Percentiles rank a stretch among this genome's conserved stretches.
Evolutionary conservation across 92 coral and sea anemone species (phyloP).

Genomic region (Phenganax stokvisi): DNA sequence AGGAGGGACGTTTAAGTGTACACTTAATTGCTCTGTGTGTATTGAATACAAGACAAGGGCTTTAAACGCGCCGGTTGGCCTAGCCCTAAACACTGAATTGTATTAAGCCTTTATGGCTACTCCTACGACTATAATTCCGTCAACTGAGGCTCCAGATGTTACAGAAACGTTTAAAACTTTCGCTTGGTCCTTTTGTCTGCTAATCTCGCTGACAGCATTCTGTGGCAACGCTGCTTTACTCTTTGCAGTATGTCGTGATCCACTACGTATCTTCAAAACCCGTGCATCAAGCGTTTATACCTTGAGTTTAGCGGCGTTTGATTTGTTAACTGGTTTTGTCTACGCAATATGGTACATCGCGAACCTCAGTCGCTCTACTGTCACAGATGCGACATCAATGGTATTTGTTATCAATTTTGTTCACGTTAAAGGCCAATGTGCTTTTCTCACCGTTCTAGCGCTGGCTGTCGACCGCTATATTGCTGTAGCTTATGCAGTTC

Average conservation of each 20-base stretch:
- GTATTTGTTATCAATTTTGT: conserved; percentile 28
- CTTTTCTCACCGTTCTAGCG: conserved; percentile 30
- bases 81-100: not conserved
- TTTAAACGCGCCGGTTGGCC: not conserved
- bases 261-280: conserved; percentile 32
- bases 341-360: conserved; percentile 38
- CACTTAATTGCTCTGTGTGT: not conserved
- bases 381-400: not conserved
- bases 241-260: conserved; percentile 32
- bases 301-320: conserved; percentile 32
- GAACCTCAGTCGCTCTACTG: conserved; percentile 9
- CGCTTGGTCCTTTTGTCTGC: conserved; percentile 30
- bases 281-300: conserved; percentile 37
- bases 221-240: conserved; percentile 36
- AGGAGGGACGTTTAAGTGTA: not conserved
- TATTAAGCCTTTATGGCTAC: not conserved
- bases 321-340: conserved; percentile 29
- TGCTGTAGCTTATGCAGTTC: conserved; percentile 30
- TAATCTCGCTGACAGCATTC: conserved; percentile 30
- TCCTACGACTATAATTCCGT: not conserved
- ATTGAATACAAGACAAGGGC: not conserved
- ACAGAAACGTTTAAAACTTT: conserved; percentile 27
- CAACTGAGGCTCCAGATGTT: conserved; percentile 14
- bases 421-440: conserved; percentile 39
- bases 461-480: conserved; percentile 36